A percentile compares a stretch with the other conserved stretches of the same genome.
phyloP scores from a whole-genome alignment of 30 jellyfish, hydroid and myxozoan species.

The Morbakka virulenta region DNA sequence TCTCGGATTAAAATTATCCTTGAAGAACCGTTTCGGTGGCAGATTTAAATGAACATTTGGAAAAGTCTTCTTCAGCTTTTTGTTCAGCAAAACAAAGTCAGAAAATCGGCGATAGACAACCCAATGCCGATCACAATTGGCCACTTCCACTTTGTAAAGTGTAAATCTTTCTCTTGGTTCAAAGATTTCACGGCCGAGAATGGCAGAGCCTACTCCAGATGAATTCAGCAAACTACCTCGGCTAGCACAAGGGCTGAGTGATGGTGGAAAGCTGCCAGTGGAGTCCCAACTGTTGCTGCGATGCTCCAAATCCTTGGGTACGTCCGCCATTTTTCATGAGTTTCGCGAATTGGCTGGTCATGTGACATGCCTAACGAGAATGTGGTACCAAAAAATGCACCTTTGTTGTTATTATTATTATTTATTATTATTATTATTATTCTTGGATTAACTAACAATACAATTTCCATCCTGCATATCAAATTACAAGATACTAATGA shows the following conservation, averaged over 20 bases:
- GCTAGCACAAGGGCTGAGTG: neutral
- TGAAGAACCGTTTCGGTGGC: constrained; percentile 84
- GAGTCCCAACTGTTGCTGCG: too few species aligned
- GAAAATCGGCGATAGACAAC: constrained; percentile 79
- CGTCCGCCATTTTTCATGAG: too few species aligned
- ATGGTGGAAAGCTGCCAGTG: too few species aligned
- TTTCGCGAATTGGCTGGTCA: too few species aligned
- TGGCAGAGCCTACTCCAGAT: constrained; percentile 36
- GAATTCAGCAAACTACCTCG: neutral
- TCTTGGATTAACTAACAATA: too few species aligned
- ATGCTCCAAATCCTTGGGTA: too few species aligned
- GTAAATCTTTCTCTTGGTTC: constrained; percentile 83
- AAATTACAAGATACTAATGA: too few species aligned
- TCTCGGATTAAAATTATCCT: constrained; percentile 45
- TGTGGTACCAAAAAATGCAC: too few species aligned
- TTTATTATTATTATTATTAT: too few species aligned
- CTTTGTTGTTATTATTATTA: too few species aligned
- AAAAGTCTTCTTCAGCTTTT: constrained; percentile 48
- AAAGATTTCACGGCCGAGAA: constrained; percentile 62
- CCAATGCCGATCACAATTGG: constrained; percentile 69
- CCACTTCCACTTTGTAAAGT: constrained; percentile 71
- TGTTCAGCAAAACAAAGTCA: constrained; percentile 77
- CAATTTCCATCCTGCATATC: too few species aligned
- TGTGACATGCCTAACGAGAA: too few species aligned
- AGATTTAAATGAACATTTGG: constrained; percentile 63